Evolutionary conservation across 2,888 invertebrate species (phyloP).

Genomic region (Drosophila siamana): DNA sequence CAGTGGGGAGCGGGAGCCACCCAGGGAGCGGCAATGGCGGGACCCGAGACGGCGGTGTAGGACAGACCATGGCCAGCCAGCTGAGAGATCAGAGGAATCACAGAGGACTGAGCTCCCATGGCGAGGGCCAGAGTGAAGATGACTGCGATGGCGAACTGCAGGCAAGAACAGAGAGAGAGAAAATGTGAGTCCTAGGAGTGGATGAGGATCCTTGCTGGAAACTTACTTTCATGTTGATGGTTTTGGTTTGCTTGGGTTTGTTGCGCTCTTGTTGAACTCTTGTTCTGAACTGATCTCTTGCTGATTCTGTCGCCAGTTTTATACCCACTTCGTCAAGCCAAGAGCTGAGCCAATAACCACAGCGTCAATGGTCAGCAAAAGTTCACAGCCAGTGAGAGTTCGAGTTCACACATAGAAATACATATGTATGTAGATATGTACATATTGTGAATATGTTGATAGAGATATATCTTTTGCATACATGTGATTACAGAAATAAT

Average conservation of each 20-base stretch:
- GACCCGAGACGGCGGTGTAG: slow-evolving; percentile 77
- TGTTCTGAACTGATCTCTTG: slow-evolving; percentile 78
- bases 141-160: slow-evolving; percentile 77
- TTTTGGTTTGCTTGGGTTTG: slow-evolving; percentile 25
- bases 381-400: slow-evolving; percentile 72
- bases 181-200: background rate
- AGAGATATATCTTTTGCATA: slow-evolving; percentile 59
- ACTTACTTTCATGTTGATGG: slow-evolving; percentile 80
- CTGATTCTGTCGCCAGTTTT: slow-evolving; percentile 58
- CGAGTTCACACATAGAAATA: slow-evolving; percentile 58
- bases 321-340: slow-evolving; percentile 24
- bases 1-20: slow-evolving; percentile 42
- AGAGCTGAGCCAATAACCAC: slow-evolving; percentile 19
- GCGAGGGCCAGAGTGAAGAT: slow-evolving; percentile 83
- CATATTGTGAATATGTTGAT: slow-evolving; percentile 6
- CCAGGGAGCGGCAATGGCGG: slow-evolving; percentile 65
- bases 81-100: slow-evolving; percentile 75
- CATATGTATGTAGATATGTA: background rate
- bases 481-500: slow-evolving; percentile 67
- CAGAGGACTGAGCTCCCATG: slow-evolving; percentile 82
- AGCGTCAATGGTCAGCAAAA: slow-evolving; percentile 48
- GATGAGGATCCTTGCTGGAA: slow-evolving; percentile 5
- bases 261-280: slow-evolving; percentile 74
- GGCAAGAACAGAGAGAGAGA: background rate
- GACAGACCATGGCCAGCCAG: slow-evolving; percentile 75